These are phyloP conservation scores for Orthonevra nobilis DNA, from an alignment of 2,888 invertebrate genomes.

Conservation along the genomic window DNA sequence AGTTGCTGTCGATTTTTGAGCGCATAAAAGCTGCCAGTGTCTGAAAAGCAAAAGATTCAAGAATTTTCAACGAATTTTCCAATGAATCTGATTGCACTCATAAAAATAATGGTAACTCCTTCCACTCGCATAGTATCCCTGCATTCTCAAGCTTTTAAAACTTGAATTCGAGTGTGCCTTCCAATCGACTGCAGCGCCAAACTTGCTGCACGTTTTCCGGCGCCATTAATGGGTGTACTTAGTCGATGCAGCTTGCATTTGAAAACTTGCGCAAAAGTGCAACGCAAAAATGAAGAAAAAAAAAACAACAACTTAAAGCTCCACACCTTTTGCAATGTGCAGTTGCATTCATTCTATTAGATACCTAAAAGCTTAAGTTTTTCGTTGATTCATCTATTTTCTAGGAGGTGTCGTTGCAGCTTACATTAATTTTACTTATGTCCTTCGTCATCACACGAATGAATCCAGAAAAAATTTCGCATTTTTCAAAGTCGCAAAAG, in stretches of 20 bases:
- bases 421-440: no score
- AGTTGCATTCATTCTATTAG: conserved; percentile 54
- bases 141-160: neutral
- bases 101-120: no score
- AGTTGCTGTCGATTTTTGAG: no score
- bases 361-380: conserved; percentile 50
- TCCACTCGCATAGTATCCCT: neutral
- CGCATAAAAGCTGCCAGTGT: no score
- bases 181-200: conserved; percentile 58
- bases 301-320: no score
- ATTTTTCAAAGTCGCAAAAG: conserved; percentile 11
- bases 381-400: conserved; percentile 48
- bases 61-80: no score
- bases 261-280: conserved; percentile 9
- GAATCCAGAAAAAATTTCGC: conserved; percentile 18
- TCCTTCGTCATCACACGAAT: neutral
- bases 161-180: neutral
- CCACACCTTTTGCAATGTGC: no score
- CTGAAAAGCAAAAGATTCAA: no score
- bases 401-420: conserved; percentile 60
- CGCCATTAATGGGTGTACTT: conserved; percentile 31
- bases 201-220: neutral
- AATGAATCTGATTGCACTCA: no score
- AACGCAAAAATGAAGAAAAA: no score
- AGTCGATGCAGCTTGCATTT: conserved; percentile 39